These are phyloP conservation scores for Zygogramma bicolorata DNA, from an alignment of 2,888 invertebrate species.

Conservation along the genomic window DNA sequence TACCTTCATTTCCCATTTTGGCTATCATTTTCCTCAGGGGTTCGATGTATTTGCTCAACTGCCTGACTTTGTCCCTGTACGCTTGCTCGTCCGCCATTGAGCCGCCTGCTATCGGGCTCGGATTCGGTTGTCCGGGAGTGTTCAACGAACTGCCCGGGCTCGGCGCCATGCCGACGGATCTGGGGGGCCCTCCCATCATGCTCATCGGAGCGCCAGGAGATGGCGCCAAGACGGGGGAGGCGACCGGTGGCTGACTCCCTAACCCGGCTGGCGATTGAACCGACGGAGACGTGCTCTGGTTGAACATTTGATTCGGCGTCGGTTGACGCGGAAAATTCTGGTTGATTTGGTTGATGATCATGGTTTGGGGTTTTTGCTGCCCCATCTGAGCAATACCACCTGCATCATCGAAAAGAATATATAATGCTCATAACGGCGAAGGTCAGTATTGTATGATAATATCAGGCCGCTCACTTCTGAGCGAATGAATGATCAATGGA, in stretches of 20 bases:
- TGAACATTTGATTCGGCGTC: constrained; percentile 80
- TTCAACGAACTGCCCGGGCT: constrained; percentile 89
- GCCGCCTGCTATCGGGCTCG: constrained; percentile 75
- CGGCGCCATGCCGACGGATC: constrained; percentile 75
- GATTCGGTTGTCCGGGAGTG: constrained; percentile 72
- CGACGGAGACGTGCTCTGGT: constrained; percentile 85
- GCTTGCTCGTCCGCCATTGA: constrained; percentile 85
- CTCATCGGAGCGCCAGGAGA: constrained; percentile 77
- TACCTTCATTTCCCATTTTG: constrained; percentile 86
- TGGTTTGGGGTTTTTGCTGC: constrained; percentile 46
- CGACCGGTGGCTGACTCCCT: constrained; percentile 67
- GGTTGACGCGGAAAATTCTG: constrained; percentile 71
- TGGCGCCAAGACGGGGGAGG: constrained; percentile 77
- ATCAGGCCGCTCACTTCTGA: too few relatives aligned
- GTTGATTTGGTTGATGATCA: constrained; percentile 45
- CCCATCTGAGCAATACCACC: constrained; percentile 62
- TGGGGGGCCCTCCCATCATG: constrained; percentile 70
- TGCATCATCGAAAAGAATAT: too few relatives aligned
- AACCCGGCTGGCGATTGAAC: constrained; percentile 77
- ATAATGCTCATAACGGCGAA: too few relatives aligned
- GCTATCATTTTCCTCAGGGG: constrained; percentile 92
- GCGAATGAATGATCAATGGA: too few relatives aligned
- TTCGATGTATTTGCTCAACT: constrained; percentile 94
- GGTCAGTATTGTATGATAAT: too few relatives aligned
- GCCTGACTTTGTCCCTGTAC: constrained; percentile 93